Base-by-base conservation (phyloP, 2,113 vertebrate genomes). In the Chamaea fasciata region DNA sequence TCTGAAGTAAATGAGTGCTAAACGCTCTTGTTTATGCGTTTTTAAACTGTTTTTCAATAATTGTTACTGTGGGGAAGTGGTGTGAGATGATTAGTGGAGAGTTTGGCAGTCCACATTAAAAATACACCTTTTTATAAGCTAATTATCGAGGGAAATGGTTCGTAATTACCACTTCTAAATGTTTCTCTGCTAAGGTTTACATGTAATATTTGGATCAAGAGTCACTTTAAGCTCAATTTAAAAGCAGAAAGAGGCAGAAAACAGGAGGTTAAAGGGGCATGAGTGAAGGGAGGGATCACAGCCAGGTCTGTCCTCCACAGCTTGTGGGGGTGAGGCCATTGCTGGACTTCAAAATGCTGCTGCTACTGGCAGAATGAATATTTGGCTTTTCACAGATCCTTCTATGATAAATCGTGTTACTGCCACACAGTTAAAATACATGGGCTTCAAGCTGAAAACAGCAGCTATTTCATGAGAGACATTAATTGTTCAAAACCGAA, bases 81-180 rank as follows among this genome's bases (percentile, higher is more conserved):
- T 85, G 83, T 63, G 90, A 92, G 93, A 75, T 95, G 94, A 87
- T 96, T 94, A 96, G 93, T 49, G 83, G 93, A 96, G 83, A 84
- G 85, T 96, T 87, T 93, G 93, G 90, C 93, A 93, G 53, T 93
- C 85, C 88, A 57, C 73, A 49, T 93, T 90, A 89, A 94, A 96
- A 95, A 83, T 88, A 78, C 73, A 87, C 93, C 93, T 93, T 92
- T 96, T 94, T 91, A 71, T 90, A 24, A 95, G 93, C 88, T 96
- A 94, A 96, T 97, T 95, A 87, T 83, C 28, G 7, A 35, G 88
- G 92, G 60, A 82, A 96, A 92, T 75, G 71, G 86, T 86, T 86
- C 52, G 88, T 46, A 96, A 95, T 94, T 93, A 92, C 31, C 68
- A 71, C 83, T 92, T 91, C 63, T 62, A 28, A 92, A 82, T 83